Evolutionary conservation across 2,888 invertebrate genomes (phyloP).

Genomic region (Hirtodrosophila confusa): DNA sequence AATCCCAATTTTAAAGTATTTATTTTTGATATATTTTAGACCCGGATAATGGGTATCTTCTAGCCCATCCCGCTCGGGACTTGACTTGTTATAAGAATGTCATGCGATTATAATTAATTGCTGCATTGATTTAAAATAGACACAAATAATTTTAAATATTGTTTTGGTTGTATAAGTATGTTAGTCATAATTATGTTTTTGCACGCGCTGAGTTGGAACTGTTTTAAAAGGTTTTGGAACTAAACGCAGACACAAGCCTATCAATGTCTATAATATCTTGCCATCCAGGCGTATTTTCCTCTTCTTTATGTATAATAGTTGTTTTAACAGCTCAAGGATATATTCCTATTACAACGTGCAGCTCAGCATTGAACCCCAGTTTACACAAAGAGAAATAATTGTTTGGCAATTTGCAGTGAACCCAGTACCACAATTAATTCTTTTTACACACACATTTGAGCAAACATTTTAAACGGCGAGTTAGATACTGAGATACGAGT

Average conservation of each 20-base stretch:
- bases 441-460: constrained; percentile 17
- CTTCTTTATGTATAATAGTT: neutral
- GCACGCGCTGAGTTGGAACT: constrained; percentile 4
- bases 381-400: constrained; percentile 15
- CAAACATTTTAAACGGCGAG: constrained; percentile 25
- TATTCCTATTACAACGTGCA: neutral
- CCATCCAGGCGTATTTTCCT: too few relatives aligned
- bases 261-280: too few relatives aligned
- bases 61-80: too few relatives aligned
- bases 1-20: too few relatives aligned
- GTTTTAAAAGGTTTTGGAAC: neutral
- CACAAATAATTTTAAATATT: too few relatives aligned
- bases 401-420: constrained; percentile 34
- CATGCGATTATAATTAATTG: constrained; percentile 53
- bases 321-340: constrained; percentile 30
- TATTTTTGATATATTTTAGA: too few relatives aligned
- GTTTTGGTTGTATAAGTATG: neutral
- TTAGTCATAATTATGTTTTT: constrained; percentile 15
- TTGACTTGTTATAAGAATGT: constrained; percentile 9
- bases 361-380: constrained; percentile 4
- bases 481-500: constrained; percentile 15
- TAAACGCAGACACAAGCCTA: neutral
- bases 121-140: constrained; percentile 47
- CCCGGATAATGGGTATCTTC: too few relatives aligned
- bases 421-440: constrained; percentile 45